Evolutionary conservation across 2,797 vertebrate genomes (phyloP).

Genomic region (Mus minutoides): DNA sequence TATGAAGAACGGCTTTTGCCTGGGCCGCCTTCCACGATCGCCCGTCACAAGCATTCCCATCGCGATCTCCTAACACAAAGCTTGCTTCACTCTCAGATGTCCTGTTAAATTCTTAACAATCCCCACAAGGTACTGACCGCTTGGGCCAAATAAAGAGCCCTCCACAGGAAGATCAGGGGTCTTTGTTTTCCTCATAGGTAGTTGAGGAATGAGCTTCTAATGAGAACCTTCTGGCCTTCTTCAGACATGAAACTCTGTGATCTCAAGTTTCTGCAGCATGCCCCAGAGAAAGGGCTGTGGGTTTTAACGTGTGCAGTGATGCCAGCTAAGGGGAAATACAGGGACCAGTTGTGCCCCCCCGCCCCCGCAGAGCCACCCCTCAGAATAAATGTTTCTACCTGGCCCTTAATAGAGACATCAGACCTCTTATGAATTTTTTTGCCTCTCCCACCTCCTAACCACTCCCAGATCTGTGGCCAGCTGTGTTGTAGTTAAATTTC

Average conservation of each 20-base stretch:
- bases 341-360: not conserved
- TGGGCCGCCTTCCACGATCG: fast-evolving
- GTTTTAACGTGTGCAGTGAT: constrained; percentile 47
- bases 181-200: constrained; percentile 61
- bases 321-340: constrained; percentile 2
- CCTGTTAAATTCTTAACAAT: not conserved
- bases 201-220: constrained; percentile 68
- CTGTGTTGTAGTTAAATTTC: constrained; percentile 80
- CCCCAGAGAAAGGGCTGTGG: constrained; percentile 52
- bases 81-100: not conserved
- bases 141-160: not conserved
- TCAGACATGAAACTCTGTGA: constrained; percentile 55
- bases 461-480: constrained; percentile 70
- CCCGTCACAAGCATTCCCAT: not conserved
- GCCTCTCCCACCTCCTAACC: not conserved
- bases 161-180: not conserved
- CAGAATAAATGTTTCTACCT: constrained; percentile 59
- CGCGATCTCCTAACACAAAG: not conserved
- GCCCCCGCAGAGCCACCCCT: not conserved
- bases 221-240: constrained; percentile 75
- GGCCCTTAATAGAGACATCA: constrained; percentile 49
- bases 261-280: constrained; percentile 57
- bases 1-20: not conserved
- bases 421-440: constrained; percentile 33
- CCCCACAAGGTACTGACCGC: not conserved